These are phyloP conservation scores for Ornithoptera alexandrae DNA, from an alignment of 2,888 invertebrate genomes.

Conservation along the genomic window DNA sequence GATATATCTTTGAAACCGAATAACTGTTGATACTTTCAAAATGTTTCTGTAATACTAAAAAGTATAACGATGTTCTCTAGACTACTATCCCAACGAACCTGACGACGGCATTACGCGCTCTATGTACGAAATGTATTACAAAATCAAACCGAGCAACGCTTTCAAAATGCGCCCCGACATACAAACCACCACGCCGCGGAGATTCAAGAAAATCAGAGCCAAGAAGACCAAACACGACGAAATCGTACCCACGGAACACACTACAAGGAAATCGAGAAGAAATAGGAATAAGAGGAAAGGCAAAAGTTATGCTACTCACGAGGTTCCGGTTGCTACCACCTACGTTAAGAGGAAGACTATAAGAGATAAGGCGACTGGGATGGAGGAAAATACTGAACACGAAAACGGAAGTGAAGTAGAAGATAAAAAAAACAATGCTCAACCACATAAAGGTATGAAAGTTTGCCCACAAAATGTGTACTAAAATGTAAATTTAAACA, in stretches of 20 bases:
- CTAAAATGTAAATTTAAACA: too few relatives aligned
- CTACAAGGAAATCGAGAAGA: conserved; percentile 26
- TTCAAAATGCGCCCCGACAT: conserved; percentile 34
- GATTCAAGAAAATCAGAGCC: conserved; percentile 33
- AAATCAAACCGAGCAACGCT: conserved; percentile 36
- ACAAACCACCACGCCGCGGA: conserved; percentile 26
- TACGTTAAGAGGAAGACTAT: conserved; percentile 4
- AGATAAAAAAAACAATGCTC: conserved; percentile 7
- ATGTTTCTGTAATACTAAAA: too few relatives aligned
- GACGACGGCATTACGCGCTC: conserved; percentile 68
- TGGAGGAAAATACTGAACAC: background rate
- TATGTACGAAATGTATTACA: conserved; percentile 72
- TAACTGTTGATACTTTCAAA: too few relatives aligned
- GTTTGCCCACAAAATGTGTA: background rate
- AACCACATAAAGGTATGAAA: conserved; percentile 15
- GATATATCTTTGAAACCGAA: too few relatives aligned
- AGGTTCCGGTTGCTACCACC: background rate
- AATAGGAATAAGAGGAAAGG: conserved; percentile 32
- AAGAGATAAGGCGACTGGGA: conserved; percentile 9
- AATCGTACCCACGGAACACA: conserved; percentile 12
- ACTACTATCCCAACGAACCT: conserved; percentile 39
- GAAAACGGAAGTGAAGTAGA: conserved; percentile 15
- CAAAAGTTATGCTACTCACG: conserved; percentile 20
- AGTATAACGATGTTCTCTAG: conserved; percentile 27
- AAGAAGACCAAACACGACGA: conserved; percentile 26